phyloP scores from a whole-genome alignment of 1,140 invertebrate species.

The Brevipalpus yothersi region DNA sequence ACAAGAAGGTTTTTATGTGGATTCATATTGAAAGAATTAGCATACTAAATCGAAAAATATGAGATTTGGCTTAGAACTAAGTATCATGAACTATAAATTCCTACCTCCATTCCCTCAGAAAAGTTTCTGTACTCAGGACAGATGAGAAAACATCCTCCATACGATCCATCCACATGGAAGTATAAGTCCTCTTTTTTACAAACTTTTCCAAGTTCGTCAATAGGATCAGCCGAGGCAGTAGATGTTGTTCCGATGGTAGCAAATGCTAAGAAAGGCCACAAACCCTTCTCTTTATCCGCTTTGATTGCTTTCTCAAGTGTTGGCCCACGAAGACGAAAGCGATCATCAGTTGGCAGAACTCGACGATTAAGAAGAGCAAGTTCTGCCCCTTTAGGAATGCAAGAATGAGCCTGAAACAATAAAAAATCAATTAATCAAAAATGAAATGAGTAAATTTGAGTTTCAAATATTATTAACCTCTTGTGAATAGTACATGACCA shows the following conservation, averaged over 20 bases:
- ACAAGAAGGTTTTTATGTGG: conserved; percentile 92
- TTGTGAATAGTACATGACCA: no score
- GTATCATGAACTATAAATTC: conserved; percentile 1
- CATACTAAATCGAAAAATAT: conserved; percentile 30
- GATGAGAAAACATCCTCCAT: conserved; percentile 58
- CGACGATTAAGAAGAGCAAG: conserved; percentile 90
- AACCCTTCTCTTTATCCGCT: conserved; percentile 64
- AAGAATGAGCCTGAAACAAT: conserved; percentile 72
- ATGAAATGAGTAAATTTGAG: no score
- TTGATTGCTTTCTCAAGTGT: conserved; percentile 23
- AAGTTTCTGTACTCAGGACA: conserved; percentile 72
- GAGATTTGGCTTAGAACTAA: neutral
- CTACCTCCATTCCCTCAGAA: conserved; percentile 41
- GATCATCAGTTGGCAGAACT: conserved; percentile 85
- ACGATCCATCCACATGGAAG: neutral
- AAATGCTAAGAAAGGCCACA: conserved; percentile 82
- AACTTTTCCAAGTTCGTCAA: conserved; percentile 65
- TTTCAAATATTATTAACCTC: conserved; percentile 26
- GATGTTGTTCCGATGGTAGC: conserved; percentile 61
- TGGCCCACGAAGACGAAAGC: conserved; percentile 40
- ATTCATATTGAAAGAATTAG: conserved; percentile 93
- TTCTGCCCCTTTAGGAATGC: conserved; percentile 97
- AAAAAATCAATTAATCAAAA: conserved; percentile 81
- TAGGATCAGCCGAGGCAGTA: conserved; percentile 74
- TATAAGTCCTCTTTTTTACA: conserved; percentile 24